phyloP scores from a whole-genome alignment of 2,888 invertebrate species.

The Perdita meconis region DNA sequence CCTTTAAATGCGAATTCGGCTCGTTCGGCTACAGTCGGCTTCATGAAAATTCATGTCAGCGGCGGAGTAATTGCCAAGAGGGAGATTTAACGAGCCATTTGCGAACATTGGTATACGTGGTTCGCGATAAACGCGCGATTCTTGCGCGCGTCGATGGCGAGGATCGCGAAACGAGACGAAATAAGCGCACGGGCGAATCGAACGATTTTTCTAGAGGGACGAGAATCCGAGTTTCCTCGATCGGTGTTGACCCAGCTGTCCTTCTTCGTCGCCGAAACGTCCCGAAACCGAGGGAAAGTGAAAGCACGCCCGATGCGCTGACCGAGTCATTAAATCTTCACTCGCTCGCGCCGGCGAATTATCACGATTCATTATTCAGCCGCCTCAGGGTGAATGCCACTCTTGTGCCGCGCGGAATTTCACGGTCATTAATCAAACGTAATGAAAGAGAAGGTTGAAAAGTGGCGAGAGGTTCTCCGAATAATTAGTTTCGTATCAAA shows the following conservation, averaged over 20 bases:
- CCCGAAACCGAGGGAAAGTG: background rate
- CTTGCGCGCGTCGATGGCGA: background rate
- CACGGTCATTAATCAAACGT: slow-evolving; percentile 52
- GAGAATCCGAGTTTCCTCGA: too few species aligned
- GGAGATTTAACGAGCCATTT: slow-evolving; percentile 29
- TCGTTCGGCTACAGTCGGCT: slow-evolving; percentile 11
- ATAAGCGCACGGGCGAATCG: too few species aligned
- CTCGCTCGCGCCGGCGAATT: slow-evolving; percentile 37
- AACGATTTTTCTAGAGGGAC: too few species aligned
- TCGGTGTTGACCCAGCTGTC: too few species aligned
- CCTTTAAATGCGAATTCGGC: background rate
- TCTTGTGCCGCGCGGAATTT: slow-evolving; percentile 39
- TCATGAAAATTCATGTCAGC: slow-evolving; percentile 29
- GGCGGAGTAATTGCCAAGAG: background rate
- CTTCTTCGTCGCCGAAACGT: background rate
- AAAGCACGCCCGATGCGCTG: background rate
- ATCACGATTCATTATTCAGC: slow-evolving; percentile 50
- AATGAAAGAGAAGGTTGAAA: slow-evolving; percentile 9
- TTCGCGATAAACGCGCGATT: slow-evolving; percentile 1
- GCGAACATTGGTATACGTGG: background rate
- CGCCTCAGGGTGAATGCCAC: slow-evolving; percentile 7
- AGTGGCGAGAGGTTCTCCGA: background rate
- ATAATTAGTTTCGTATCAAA: slow-evolving; percentile 44
- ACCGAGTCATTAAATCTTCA: slow-evolving; percentile 15
- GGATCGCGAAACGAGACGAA: background rate